Percentiles rank a stretch among this genome's conserved stretches.
phyloP scores from a whole-genome alignment of 2,113 vertebrate species.

The Neotragus pygmaeus region DNA sequence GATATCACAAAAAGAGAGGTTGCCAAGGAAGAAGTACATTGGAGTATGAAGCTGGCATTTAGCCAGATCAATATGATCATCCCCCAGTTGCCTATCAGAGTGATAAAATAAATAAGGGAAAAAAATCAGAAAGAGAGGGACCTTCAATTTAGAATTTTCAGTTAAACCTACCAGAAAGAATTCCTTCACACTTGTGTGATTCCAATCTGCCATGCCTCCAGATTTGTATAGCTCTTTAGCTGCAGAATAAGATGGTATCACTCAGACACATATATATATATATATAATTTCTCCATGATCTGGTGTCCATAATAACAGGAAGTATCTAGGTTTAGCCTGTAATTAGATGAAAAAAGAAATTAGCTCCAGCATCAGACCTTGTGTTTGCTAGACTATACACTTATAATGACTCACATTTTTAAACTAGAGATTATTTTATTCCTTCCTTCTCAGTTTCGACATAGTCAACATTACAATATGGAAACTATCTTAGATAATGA shows the following conservation, averaged over 20 bases:
- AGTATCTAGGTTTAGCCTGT: background rate
- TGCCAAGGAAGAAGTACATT: slow-evolving; percentile 68
- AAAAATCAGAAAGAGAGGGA: slow-evolving; percentile 57
- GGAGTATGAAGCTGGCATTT: slow-evolving; percentile 39
- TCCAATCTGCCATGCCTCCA: background rate
- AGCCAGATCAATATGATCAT: slow-evolving; percentile 54
- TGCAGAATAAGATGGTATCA: background rate
- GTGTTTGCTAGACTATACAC: background rate
- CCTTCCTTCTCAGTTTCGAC: background rate
- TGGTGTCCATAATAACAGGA: background rate
- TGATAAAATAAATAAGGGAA: slow-evolving; percentile 36
- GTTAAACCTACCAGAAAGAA: slow-evolving; percentile 59
- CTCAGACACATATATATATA: background rate
- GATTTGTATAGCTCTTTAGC: background rate
- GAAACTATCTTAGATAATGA: background rate
- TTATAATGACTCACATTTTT: background rate
- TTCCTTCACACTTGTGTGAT: slow-evolving; percentile 40
- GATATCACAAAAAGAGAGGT: slow-evolving; percentile 60
- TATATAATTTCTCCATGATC: background rate
- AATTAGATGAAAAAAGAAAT: background rate
- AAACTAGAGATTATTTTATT: background rate
- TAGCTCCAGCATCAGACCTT: background rate
- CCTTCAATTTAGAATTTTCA: slow-evolving; percentile 8
- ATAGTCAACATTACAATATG: background rate
- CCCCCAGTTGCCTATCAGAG: slow-evolving; percentile 56